Evolutionary conservation across 2,797 vertebrate species (phyloP).

Genomic region (Enteromius treurensis): DNA sequence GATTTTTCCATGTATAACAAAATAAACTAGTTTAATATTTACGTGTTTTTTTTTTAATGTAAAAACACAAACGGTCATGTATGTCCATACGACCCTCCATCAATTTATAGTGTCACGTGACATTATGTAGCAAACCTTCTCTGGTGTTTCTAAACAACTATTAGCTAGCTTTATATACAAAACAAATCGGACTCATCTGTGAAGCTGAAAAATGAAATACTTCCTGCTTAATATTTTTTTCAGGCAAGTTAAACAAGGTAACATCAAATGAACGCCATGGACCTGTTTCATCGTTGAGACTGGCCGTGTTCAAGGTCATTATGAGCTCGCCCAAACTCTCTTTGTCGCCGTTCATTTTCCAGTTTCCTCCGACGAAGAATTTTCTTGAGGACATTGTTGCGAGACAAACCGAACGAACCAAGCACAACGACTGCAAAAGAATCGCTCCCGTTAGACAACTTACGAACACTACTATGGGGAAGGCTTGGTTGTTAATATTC

Average conservation of each 20-base stretch:
- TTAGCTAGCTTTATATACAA: neutral
- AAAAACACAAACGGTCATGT: neutral
- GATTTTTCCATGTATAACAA: neutral
- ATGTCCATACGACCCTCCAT: neutral
- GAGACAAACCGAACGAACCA: neutral
- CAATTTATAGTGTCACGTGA: slow-evolving; percentile 25
- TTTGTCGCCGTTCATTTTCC: slow-evolving; percentile 93
- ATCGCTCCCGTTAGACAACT: neutral
- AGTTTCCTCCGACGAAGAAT: slow-evolving; percentile 92
- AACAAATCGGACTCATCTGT: neutral
- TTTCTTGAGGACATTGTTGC: slow-evolving; percentile 82
- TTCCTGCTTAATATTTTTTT: neutral
- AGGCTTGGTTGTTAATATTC: neutral
- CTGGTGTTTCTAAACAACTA: neutral
- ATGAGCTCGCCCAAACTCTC: slow-evolving; percentile 83
- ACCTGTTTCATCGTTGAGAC: slow-evolving; percentile 84
- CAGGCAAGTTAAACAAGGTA: neutral
- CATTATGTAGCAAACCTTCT: neutral
- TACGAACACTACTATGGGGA: neutral
- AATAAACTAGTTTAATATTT: neutral
- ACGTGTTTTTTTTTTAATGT: too few relatives aligned
- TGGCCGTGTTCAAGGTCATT: slow-evolving; percentile 79
- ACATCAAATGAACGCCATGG: neutral
- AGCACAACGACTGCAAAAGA: neutral
- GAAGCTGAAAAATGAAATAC: neutral